phyloP scores from a whole-genome alignment of 1,140 invertebrate genomes.

The Danaus melanippus region DNA sequence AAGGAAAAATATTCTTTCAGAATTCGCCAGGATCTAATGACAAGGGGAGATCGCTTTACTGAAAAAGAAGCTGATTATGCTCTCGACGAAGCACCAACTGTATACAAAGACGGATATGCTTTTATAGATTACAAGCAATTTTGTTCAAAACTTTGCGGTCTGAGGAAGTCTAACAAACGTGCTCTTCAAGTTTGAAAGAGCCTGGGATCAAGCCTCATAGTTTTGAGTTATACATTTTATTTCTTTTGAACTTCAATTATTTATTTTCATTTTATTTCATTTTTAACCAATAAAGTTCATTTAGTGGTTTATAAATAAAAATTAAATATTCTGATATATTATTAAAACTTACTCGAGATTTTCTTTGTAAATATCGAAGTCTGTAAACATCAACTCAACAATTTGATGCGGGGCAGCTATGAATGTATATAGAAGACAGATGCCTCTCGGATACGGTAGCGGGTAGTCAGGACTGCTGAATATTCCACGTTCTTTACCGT shows the following conservation, averaged over 20 bases:
- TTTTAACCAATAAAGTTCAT: too few relatives aligned
- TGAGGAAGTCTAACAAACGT: slow-evolving; percentile 66
- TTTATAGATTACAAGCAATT: slow-evolving; percentile 77
- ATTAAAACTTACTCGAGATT: slow-evolving; percentile 76
- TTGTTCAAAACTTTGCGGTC: slow-evolving; percentile 74
- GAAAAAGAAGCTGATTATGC: slow-evolving; percentile 74
- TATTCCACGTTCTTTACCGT: slow-evolving; percentile 83
- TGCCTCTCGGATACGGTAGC: slow-evolving; percentile 79
- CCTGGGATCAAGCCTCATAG: not conserved
- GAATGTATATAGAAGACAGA: slow-evolving; percentile 91
- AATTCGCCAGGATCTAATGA: slow-evolving; percentile 75
- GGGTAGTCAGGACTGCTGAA: slow-evolving; percentile 90
- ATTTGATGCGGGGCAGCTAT: slow-evolving; percentile 83
- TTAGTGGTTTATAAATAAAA: too few relatives aligned
- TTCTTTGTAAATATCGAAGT: slow-evolving; percentile 81
- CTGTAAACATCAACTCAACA: slow-evolving; percentile 85
- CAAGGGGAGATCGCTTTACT: slow-evolving; percentile 74
- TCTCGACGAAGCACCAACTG: slow-evolving; percentile 74
- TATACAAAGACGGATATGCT: slow-evolving; percentile 63
- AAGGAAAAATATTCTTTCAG: slow-evolving; percentile 34
- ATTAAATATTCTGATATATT: too few relatives aligned
- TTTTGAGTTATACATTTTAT: too few relatives aligned
- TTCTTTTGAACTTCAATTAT: too few relatives aligned
- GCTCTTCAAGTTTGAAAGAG: slow-evolving; percentile 23
- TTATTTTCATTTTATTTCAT: too few relatives aligned